Conservation (phyloP, 2,888 invertebrate species). For the Pardosa pseudoannulata region DNA sequence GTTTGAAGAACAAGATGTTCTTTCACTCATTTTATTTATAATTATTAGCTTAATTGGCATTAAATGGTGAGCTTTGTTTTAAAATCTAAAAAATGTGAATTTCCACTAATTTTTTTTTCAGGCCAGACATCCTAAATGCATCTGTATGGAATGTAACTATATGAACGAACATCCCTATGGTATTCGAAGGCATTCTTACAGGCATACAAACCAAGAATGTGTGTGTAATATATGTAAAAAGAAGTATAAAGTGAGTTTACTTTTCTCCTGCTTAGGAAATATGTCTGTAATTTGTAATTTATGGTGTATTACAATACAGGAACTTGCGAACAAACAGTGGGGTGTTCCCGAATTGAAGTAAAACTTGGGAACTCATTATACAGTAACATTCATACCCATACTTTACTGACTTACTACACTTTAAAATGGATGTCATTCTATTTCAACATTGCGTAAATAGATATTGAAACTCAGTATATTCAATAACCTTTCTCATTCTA, state of each 20-base stretch:
- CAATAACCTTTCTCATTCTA: too few relatives aligned
- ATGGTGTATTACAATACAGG: neutral
- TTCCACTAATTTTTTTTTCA: too few relatives aligned
- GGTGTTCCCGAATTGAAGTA: neutral
- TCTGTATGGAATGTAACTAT: constrained; percentile 77
- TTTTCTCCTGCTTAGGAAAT: neutral
- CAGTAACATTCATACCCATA: too few relatives aligned
- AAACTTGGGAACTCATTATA: neutral
- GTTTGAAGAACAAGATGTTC: too few relatives aligned
- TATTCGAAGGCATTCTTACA: constrained; percentile 78
- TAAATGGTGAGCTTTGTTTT: too few relatives aligned
- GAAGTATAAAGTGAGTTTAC: constrained; percentile 77
- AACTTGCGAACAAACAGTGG: neutral
- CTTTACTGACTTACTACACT: too few relatives aligned
- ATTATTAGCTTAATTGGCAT: too few relatives aligned
- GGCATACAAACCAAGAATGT: constrained; percentile 77
- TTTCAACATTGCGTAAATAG: too few relatives aligned
- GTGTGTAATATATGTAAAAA: constrained; percentile 78
- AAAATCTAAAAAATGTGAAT: too few relatives aligned
- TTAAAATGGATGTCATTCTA: too few relatives aligned
- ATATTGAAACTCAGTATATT: too few relatives aligned
- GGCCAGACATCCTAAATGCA: constrained; percentile 77
- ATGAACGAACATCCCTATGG: constrained; percentile 78
- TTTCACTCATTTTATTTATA: too few relatives aligned
- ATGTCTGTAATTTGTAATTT: neutral